Percentiles rank a stretch among this genome's conserved stretches.
Evolutionary conservation across 2,797 vertebrate genomes (phyloP).

Genomic region (Cyclura pinguis): DNA sequence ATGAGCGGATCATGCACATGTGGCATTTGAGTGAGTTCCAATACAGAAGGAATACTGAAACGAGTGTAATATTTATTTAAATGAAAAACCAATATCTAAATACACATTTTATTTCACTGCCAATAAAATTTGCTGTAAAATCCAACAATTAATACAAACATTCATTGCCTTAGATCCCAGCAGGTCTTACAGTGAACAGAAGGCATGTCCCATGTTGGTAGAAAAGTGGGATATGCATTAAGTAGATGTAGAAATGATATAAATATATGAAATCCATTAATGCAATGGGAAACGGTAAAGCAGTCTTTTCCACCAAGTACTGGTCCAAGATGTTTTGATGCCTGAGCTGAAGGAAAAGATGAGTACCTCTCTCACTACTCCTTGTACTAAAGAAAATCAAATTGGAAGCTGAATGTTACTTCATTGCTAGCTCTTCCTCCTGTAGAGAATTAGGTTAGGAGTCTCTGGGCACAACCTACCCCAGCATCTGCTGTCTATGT

Average conservation of each 20-base stretch:
- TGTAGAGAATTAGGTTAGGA: neutral
- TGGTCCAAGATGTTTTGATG: too few species aligned
- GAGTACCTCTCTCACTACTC: neutral
- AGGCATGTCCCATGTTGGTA: too few species aligned
- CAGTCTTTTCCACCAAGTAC: too few species aligned
- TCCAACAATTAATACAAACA: neutral
- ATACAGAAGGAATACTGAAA: neutral
- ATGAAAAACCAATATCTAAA: slow-evolving; percentile 5
- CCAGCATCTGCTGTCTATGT: neutral
- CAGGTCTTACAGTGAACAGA: too few species aligned
- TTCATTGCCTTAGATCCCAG: neutral
- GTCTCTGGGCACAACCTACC: neutral
- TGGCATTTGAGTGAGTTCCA: too few species aligned
- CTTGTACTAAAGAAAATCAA: neutral
- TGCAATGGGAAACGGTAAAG: neutral
- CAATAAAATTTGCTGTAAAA: neutral
- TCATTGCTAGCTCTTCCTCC: neutral
- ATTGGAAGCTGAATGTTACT: neutral
- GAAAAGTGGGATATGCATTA: too few species aligned
- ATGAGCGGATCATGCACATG: neutral
- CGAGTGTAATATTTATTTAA: neutral
- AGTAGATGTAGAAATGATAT: too few species aligned
- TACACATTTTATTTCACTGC: neutral
- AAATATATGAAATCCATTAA: too few species aligned
- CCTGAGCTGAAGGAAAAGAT: too few species aligned